Evolutionary conservation across 2,797 vertebrate genomes (phyloP).

Genomic region (Gymnoscopelus braueri): DNA sequence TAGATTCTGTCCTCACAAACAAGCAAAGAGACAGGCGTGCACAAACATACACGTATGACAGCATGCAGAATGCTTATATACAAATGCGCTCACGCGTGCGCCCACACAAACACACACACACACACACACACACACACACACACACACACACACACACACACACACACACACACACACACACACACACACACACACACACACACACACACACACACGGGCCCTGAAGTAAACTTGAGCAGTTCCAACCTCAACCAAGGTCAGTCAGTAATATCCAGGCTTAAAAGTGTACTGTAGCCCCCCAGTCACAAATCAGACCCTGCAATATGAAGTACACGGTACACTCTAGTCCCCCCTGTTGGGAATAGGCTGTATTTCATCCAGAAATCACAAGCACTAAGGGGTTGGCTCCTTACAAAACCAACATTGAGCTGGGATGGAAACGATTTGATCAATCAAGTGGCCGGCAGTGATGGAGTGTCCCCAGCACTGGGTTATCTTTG

Average conservation of each 20-base stretch:
- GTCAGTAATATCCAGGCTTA: slow-evolving; percentile 51
- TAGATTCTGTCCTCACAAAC: slow-evolving; percentile 15
- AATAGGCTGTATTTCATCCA: slow-evolving; percentile 46
- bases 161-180: not conserved
- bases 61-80: too few relatives aligned
- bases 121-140: not conserved
- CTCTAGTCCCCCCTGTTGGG: slow-evolving; percentile 19
- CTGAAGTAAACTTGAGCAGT: slow-evolving; percentile 53
- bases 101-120: not conserved
- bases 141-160: slow-evolving; percentile 1
- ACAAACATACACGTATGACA: not conserved
- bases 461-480: slow-evolving; percentile 12
- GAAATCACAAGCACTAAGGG: slow-evolving; percentile 30
- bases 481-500: slow-evolving; percentile 1
- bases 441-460: slow-evolving; percentile 8
- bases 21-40: not conserved
- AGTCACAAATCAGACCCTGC: slow-evolving; percentile 55
- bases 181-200: slow-evolving; percentile 1
- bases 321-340: slow-evolving; percentile 24
- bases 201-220: slow-evolving; percentile 27
- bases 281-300: slow-evolving; percentile 51
- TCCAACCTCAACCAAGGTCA: slow-evolving; percentile 63
- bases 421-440: slow-evolving; percentile 42
- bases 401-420: slow-evolving; percentile 40
- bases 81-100: too few relatives aligned